Conservation (phyloP, 2,797 vertebrate genomes). For the Gambusia yucatana region DNA sequence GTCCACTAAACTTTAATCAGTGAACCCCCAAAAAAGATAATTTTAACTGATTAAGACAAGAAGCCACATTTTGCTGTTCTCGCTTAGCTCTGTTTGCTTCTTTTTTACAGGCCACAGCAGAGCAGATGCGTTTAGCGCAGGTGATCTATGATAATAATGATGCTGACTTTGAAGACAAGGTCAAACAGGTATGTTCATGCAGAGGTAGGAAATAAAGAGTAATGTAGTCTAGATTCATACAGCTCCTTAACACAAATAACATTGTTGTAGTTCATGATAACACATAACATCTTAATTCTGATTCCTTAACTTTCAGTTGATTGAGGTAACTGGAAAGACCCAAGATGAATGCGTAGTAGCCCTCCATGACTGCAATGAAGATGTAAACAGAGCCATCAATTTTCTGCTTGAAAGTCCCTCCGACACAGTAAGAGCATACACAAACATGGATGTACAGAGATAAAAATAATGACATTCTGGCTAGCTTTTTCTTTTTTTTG, state of each 20-base stretch:
- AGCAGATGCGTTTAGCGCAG: constrained; percentile 97
- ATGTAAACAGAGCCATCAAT: constrained; percentile 97
- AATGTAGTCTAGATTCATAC: background rate
- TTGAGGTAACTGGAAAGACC: constrained; percentile 96
- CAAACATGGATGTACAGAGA: background rate
- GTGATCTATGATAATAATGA: constrained; percentile 98
- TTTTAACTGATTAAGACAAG: background rate
- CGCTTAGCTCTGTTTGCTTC: constrained; percentile 41
- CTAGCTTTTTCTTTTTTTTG: background rate
- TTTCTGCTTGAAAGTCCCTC: constrained; percentile 94
- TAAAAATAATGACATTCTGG: background rate
- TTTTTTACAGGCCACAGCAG: constrained; percentile 91
- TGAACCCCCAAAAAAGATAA: background rate
- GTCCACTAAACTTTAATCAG: background rate
- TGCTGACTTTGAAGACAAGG: constrained; percentile 94
- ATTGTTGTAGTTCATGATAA: background rate
- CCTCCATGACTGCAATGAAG: constrained; percentile 96
- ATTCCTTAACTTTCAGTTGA: constrained; percentile 82
- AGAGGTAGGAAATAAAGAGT: background rate
- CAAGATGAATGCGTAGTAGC: constrained; percentile 97
- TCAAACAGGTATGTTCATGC: constrained; percentile 86
- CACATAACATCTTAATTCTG: background rate
- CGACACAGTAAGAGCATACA: constrained; percentile 82
- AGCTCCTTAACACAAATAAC: background rate
- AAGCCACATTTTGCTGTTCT: background rate